Conservation (phyloP, 2,797 vertebrate species). For the Leptoclinus maculatus region DNA sequence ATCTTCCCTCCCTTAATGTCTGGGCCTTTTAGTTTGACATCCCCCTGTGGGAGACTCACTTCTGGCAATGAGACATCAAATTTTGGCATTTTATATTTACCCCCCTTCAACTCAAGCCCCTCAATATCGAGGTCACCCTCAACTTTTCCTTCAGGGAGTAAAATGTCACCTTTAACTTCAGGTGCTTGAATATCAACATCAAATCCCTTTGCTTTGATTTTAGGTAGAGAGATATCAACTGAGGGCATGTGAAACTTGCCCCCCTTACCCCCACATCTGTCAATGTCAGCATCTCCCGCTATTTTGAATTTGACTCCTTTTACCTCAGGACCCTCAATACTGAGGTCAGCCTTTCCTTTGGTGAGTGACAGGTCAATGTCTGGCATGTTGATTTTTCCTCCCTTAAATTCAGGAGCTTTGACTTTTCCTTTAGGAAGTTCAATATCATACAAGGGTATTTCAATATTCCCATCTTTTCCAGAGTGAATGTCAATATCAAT, state of each 20-base stretch:
- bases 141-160: constrained; percentile 41
- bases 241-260: constrained; percentile 66
- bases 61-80: constrained; percentile 64
- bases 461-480: constrained; percentile 49
- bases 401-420: constrained; percentile 26
- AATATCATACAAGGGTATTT: constrained; percentile 53
- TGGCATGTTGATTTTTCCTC: constrained; percentile 47
- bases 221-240: constrained; percentile 68
- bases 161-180: constrained; percentile 33
- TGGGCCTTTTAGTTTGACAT: constrained; percentile 51
- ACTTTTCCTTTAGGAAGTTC: constrained; percentile 58
- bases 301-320: constrained; percentile 73
- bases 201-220: constrained; percentile 43
- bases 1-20: constrained; percentile 47
- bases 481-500: constrained; percentile 56
- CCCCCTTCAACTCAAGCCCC: constrained; percentile 35
- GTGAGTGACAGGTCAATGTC: constrained; percentile 58
- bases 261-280: constrained; percentile 44
- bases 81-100: constrained; percentile 62
- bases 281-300: constrained; percentile 19
- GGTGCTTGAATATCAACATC: constrained; percentile 45
- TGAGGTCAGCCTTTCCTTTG: constrained; percentile 31
- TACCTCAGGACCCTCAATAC: constrained; percentile 28
- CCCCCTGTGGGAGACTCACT: constrained; percentile 28
- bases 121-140: constrained; percentile 58